Evolutionary conservation across 2,797 vertebrate genomes (phyloP), one percentile per base, ranked within the genome.

Genomic region (Uromys caudimaculatus): DNA sequence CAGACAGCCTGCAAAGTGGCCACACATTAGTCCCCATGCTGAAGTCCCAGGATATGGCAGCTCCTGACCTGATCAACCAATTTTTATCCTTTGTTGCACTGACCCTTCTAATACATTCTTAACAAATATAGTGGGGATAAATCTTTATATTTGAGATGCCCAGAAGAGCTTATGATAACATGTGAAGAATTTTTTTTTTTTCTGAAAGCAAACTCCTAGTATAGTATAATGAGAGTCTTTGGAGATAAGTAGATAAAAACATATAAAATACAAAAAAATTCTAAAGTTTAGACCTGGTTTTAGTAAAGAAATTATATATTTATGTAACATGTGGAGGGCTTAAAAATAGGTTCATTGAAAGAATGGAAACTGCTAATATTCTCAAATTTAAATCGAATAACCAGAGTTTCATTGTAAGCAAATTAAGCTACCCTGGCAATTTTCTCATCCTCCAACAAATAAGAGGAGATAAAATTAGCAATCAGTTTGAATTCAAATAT

Each of bases 401-500:
- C 0, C 82, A 91, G 16, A 84, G 47, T 71, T 92, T 87, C 44
- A 78, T 47, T 71, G 13, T 82, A 77, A 41, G 69, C 44, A 69
- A 83, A 82, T 62, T 82, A 96, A 73, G 14, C 52, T 75, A 71
- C n/a, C 60, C 2, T 78, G 73, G 83, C 50, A 17, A 41, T 85
- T 90, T 97, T 83, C 67, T 88, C 86, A 95, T 91, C 32, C 23
- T 60, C 47, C 78, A 95, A 41, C 44, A 97, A 91, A 47, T 76
- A 83, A 92, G n/a, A 93, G 9, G 19, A 52, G 47, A 91, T 32
- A 81, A 96, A 96, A 93, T 64, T 91, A 95, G n/a, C 56, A 86
- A 82, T 90, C 54, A 93, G 12, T 77, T 77, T 92, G 56, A 69
- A 91, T 95, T 92, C 62, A 71, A 32, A 62, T 95, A 93, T 64